A percentile compares a stretch with the other conserved stretches of the same genome.
These are phyloP conservation scores for Poicephalus gulielmi DNA, from an alignment of 2,113 vertebrate genomes.

Conservation along the genomic window DNA sequence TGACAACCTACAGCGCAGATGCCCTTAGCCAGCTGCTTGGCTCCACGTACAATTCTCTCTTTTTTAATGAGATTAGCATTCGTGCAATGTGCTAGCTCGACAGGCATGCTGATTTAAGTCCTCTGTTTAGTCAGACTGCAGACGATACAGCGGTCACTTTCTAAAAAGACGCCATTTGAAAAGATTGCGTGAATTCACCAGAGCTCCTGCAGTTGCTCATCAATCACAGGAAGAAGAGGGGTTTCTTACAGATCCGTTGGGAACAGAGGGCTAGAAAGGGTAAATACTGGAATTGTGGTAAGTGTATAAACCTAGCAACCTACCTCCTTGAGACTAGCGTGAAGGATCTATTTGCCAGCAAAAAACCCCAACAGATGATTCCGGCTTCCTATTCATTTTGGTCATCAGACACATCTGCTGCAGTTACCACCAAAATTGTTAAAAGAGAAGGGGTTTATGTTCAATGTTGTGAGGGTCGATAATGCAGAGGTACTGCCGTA, in stretches of 20 bases:
- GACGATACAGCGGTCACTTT: not conserved
- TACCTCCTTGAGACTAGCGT: not conserved
- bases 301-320: not conserved
- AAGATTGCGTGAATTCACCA: not conserved
- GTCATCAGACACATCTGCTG: not conserved
- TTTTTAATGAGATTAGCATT: conserved; percentile 36
- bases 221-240: not conserved
- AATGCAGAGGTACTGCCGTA: accelerated
- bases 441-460: not conserved
- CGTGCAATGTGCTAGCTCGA: conserved; percentile 23
- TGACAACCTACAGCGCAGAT: not conserved
- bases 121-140: not conserved
- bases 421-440: not conserved
- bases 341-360: not conserved
- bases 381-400: not conserved
- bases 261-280: not conserved
- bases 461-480: not conserved
- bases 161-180: not conserved
- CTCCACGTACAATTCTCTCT: not conserved
- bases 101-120: not conserved
- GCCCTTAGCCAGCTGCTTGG: conserved; percentile 50
- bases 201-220: not conserved
- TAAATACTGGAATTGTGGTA: not conserved
- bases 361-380: not conserved
- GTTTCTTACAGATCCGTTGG: not conserved